Base-by-base conservation (phyloP, 2,113 vertebrate genomes). In the Hyla sarda region DNA sequence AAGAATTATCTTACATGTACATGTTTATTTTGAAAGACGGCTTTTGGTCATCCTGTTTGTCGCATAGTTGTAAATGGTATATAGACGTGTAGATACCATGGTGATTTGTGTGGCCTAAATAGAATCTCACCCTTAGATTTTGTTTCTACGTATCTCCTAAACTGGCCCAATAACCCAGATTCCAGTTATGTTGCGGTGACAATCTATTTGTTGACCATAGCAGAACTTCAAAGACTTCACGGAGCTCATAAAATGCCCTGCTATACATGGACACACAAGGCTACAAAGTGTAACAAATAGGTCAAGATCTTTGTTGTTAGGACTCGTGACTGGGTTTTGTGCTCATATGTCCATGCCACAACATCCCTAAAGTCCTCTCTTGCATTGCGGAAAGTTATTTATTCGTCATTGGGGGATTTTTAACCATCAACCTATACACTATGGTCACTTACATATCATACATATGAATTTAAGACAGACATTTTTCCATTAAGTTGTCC, bases 81-180 rank as follows among this genome's bases (percentile, higher is more conserved):
- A 9, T 5, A 76, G 23, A 75, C 45, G n/a, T 16, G 13, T 23
- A n/a, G 14, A 45, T 32, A 67, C 16, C 13, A 50, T 5, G 45
- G 25, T 30, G 17, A 19, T 32, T 32, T 77, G 5, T 65, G 52
- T 62, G 78, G 78, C 58, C 78, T 65, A 37, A 37, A 81, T 28
- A 56, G 9, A 37, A 11, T 77, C 50, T 60, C 54, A 8, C 78
- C 23, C 45, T 58, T 25, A n/a, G 12, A 12, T 19, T 32, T 34
- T 58, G 47, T 81, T 81, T 72, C 47, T 19, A 58, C 21, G 37
- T 28, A 52, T 41, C 69, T 83, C 60, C 82, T 58, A 45, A 62
- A 16, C 54, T 30, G 73, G 83, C 67, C 73, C 84, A 86, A 48
- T 86, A 72, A 86, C 84, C 84, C 67, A 86, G 62, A 72, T 86